A percentile compares a stretch with the other conserved stretches of the same genome.
Conservation (phyloP, 2,797 vertebrate species). For the Anguilla marmorata region DNA sequence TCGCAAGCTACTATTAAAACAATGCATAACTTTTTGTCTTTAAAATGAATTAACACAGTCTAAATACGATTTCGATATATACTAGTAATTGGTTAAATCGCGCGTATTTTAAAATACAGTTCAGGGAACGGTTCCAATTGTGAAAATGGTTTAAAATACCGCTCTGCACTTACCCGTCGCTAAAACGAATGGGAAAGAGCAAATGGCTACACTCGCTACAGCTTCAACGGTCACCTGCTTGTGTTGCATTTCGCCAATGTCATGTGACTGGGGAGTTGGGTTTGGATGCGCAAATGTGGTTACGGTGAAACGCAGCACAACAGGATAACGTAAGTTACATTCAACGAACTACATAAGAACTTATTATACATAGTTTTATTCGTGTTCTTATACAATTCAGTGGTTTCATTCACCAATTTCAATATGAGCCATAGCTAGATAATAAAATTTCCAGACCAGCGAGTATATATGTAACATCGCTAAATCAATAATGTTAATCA, state of each 20-base stretch:
- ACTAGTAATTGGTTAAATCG: background rate
- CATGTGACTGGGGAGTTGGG: constrained; percentile 62
- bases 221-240: constrained; percentile 64
- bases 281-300: background rate
- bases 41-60: background rate
- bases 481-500: too few species aligned
- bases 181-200: constrained; percentile 67
- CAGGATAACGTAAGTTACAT: too few species aligned
- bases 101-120: background rate
- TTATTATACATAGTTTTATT: too few species aligned
- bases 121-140: background rate
- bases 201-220: constrained; percentile 79
- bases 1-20: background rate
- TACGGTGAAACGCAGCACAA: too few species aligned
- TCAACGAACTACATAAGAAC: too few species aligned
- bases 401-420: too few species aligned
- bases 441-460: too few species aligned
- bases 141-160: background rate
- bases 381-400: too few species aligned
- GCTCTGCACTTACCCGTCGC: constrained; percentile 59
- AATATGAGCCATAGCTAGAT: too few species aligned
- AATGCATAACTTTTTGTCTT: constrained; percentile 2
- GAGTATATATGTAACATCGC: too few species aligned
- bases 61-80: background rate
- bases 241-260: constrained; percentile 74